Evolutionary conservation across 1,140 invertebrate genomes (phyloP), one percentile per base, ranked within the genome.

Genomic region (Gonioctena quinquepunctata): DNA sequence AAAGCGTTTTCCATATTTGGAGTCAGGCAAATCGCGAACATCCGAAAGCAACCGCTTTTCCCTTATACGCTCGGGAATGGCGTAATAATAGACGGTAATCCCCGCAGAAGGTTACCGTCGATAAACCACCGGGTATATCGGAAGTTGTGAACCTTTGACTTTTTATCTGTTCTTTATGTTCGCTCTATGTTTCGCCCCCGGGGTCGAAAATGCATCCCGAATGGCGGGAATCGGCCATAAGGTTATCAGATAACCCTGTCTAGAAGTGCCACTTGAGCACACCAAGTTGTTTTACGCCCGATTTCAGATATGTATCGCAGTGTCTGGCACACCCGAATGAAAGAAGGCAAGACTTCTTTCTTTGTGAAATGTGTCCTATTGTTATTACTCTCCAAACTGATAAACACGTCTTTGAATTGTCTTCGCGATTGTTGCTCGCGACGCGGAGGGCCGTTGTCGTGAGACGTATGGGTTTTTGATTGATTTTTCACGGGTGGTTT

Each of bases 231-330:
- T 66, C 26, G 22, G 49, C 52, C 48, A 57, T 66, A 54, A 66
- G 60, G 60, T 62, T 62, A 62, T 62, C 64, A n/a, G 64, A 66
- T 66, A 66, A 66, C 64, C 64, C 52, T 28, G 16, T 18, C 27
- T 19, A 23, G 27, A 62, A 62, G 60, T 62, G 60, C 60, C 33
- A 48, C 26, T 62, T 18, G 33, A 59, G 56, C 56, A 59, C 25
- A 59, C 56, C 11, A 28, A 62, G 27, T 62, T 54, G 26, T 22
- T 62, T 62, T 62, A 62, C 60, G 60, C 60, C 60, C 60, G 60
- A 62, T 62, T 42, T 62, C 26, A 62, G 60, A 62, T 62, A 62
- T 48, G 60, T 42, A 62, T 62, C 60, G n/a, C 3, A 11, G 26
- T 48, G 60, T 19, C 60, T 19, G 60, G 27, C 60, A 42, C 16